phyloP scores from a whole-genome alignment of 2,113 vertebrate genomes.

The Chaenogobius annularis region DNA sequence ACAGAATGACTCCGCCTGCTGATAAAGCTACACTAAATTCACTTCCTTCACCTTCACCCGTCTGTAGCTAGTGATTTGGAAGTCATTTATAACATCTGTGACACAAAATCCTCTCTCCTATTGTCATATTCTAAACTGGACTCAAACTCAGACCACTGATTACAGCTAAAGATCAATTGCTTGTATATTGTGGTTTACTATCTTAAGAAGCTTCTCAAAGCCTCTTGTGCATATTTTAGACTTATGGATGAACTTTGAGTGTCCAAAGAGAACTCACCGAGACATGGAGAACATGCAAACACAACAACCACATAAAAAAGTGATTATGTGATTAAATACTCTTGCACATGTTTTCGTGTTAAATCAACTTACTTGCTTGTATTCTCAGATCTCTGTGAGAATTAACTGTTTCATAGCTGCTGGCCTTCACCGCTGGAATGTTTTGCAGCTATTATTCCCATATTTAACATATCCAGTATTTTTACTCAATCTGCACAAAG shows the following conservation, averaged over 20 bases:
- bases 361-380: slow-evolving; percentile 27
- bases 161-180: no score
- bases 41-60: slow-evolving; percentile 14
- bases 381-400: slow-evolving; percentile 37
- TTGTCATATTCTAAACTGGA: neutral
- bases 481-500: slow-evolving; percentile 45
- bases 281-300: no score
- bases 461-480: slow-evolving; percentile 45
- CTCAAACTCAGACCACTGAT: neutral
- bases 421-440: slow-evolving; percentile 41
- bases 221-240: no score
- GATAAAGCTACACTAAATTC: slow-evolving; percentile 19
- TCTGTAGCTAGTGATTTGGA: neutral
- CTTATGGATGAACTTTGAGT: no score
- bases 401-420: slow-evolving; percentile 41
- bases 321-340: slow-evolving; percentile 10
- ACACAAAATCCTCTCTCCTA: neutral
- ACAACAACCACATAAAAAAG: neutral
- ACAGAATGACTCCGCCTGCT: slow-evolving; percentile 20
- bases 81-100: neutral
- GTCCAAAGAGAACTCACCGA: no score
- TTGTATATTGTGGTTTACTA: no score
- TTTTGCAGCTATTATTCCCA: slow-evolving; percentile 51
- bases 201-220: no score
- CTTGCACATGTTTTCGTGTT: slow-evolving; percentile 21